Percentiles rank a stretch among this genome's conserved stretches.
phyloP scores from a whole-genome alignment of 2,797 vertebrate species.

The Chloroceryle amazona region DNA sequence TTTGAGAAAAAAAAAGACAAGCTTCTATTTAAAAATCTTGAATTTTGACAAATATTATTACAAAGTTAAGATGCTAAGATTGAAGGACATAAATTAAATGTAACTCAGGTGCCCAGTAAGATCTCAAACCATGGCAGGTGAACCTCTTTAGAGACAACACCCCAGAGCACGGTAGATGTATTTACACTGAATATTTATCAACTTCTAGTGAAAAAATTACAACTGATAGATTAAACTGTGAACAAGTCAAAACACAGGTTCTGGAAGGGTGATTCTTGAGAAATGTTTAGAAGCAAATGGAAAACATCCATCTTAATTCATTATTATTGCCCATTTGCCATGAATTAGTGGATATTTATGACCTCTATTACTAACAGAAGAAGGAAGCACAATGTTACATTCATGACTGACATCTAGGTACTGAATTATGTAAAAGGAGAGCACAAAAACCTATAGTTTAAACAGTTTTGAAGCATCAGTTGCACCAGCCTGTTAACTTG shows the following conservation, averaged over 20 bases:
- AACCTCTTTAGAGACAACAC: neutral
- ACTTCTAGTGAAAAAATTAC: neutral
- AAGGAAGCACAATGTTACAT: neutral
- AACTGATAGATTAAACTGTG: neutral
- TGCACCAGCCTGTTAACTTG: neutral
- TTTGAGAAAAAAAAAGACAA: neutral
- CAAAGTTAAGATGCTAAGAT: neutral
- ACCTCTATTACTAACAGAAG: neutral
- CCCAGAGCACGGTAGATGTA: neutral
- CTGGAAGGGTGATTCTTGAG: neutral
- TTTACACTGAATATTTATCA: conserved; percentile 8
- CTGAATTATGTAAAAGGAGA: neutral
- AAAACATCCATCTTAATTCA: neutral
- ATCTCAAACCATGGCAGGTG: neutral
- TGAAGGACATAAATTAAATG: neutral
- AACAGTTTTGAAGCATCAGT: neutral
- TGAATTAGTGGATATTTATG: neutral
- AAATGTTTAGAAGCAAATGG: neutral
- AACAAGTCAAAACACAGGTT: neutral
- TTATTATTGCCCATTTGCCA: neutral
- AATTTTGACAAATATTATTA: neutral
- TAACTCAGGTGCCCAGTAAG: neutral
- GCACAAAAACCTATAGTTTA: neutral
- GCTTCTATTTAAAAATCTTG: neutral
- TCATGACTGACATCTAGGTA: neutral